These are phyloP conservation scores for Theristicus caerulescens DNA, from an alignment of 2,113 vertebrate genomes.

Conservation along the genomic window DNA sequence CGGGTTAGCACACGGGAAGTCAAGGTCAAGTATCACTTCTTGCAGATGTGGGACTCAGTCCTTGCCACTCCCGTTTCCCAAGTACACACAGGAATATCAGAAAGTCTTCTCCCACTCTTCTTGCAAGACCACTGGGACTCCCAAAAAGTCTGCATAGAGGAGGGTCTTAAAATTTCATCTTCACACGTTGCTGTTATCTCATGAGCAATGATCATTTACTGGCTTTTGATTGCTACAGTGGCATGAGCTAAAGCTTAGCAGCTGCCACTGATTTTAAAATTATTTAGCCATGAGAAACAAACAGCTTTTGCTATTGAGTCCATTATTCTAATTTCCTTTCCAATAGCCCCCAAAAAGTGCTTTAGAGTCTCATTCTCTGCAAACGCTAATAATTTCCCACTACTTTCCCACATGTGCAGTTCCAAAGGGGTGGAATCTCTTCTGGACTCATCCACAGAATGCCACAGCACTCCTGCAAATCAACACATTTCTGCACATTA, in stretches of 20 bases:
- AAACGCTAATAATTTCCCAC: background rate
- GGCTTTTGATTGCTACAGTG: background rate
- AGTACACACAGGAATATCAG: background rate
- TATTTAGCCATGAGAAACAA: background rate
- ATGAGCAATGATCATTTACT: background rate
- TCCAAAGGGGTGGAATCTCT: background rate
- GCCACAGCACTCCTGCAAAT: background rate
- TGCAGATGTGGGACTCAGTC: background rate
- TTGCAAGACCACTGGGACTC: background rate
- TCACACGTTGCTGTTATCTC: accelerated
- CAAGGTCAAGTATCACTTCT: background rate
- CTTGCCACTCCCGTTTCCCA: background rate
- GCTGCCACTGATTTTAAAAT: background rate
- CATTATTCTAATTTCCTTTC: background rate
- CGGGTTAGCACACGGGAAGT: background rate
- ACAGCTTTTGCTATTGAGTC: background rate
- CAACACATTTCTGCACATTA: background rate
- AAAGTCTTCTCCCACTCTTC: background rate
- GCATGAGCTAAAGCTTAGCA: background rate
- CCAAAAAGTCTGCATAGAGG: background rate
- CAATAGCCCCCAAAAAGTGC: background rate
- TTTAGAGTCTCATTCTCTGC: background rate
- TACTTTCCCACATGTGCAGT: background rate
- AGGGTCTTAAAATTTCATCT: background rate
- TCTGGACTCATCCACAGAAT: background rate